phyloP scores from a whole-genome alignment of 1,140 invertebrate genomes.

The Cyclina sinensis region DNA sequence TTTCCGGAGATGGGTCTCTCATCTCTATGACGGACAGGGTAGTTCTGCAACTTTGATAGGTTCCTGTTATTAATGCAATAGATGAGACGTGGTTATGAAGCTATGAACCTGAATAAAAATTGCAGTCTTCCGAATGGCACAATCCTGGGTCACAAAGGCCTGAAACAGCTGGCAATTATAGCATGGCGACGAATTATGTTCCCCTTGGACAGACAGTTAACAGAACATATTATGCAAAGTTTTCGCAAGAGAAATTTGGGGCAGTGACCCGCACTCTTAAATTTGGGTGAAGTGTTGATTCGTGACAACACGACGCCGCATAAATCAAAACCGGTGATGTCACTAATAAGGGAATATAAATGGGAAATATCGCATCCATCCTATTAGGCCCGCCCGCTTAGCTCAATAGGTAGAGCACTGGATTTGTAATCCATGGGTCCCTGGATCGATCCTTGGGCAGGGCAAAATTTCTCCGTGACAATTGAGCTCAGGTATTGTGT shows the following conservation, averaged over 20 bases:
- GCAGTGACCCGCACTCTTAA: background rate
- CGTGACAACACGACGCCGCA: background rate
- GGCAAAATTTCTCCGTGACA: too few relatives aligned
- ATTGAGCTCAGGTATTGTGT: too few relatives aligned
- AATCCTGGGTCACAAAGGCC: background rate
- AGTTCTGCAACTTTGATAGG: background rate
- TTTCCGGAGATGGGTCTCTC: background rate
- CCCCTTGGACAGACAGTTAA: background rate
- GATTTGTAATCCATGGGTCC: too few relatives aligned
- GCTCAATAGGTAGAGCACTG: too few relatives aligned
- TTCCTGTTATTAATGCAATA: background rate
- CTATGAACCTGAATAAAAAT: conserved; percentile 1
- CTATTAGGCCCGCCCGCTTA: too few relatives aligned
- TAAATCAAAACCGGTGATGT: background rate
- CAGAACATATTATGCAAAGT: background rate
- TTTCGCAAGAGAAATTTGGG: background rate
- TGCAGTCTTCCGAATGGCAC: background rate
- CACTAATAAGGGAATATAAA: background rate
- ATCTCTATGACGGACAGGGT: conserved; percentile 5
- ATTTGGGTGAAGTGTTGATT: background rate
- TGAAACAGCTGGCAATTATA: background rate
- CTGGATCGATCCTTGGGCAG: too few relatives aligned
- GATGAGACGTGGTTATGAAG: background rate
- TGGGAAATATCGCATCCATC: background rate
- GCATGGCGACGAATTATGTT: background rate